Conservation (phyloP, 2,888 invertebrate genomes). For the Helleia helle region DNA sequence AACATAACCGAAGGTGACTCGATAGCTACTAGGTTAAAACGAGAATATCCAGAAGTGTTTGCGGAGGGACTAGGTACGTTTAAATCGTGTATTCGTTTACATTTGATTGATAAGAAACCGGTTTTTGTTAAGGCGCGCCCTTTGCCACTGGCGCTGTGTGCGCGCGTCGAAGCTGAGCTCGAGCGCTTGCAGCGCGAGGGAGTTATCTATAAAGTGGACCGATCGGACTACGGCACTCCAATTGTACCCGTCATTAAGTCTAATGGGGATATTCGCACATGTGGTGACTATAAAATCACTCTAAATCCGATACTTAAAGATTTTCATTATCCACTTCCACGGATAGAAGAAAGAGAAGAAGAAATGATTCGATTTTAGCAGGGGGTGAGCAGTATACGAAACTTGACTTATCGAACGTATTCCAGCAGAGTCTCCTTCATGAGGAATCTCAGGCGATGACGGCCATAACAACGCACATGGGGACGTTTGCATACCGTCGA, state of each 20-base stretch:
- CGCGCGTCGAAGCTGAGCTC: slow-evolving; percentile 22
- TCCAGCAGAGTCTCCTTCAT: slow-evolving; percentile 17
- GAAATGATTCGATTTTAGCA: slow-evolving; percentile 16
- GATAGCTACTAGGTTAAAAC: background rate
- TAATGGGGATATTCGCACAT: slow-evolving; percentile 18
- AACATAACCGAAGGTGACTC: slow-evolving; percentile 5
- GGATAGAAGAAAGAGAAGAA: slow-evolving; percentile 19
- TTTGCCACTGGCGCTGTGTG: slow-evolving; percentile 22
- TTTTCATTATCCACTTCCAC: slow-evolving; percentile 20
- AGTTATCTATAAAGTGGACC: slow-evolving; percentile 22
- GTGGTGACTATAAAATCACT: slow-evolving; percentile 25
- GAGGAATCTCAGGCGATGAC: slow-evolving; percentile 21
- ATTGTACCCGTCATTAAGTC: slow-evolving; percentile 20
- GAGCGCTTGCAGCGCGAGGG: slow-evolving; percentile 22
- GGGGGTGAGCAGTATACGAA: slow-evolving; percentile 23
- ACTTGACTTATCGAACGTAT: slow-evolving; percentile 23
- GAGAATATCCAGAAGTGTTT: slow-evolving; percentile 9
- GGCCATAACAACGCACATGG: slow-evolving; percentile 22
- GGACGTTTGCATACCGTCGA: slow-evolving; percentile 12
- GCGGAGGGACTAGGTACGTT: slow-evolving; percentile 10
- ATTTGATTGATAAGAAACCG: slow-evolving; percentile 12
- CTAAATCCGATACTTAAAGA: slow-evolving; percentile 21
- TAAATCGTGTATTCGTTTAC: slow-evolving; percentile 12
- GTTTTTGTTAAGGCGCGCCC: slow-evolving; percentile 20
- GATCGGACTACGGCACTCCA: slow-evolving; percentile 26